These are phyloP conservation scores for Druceiella hillmani DNA, from an alignment of 2,888 invertebrate species.

Conservation along the genomic window DNA sequence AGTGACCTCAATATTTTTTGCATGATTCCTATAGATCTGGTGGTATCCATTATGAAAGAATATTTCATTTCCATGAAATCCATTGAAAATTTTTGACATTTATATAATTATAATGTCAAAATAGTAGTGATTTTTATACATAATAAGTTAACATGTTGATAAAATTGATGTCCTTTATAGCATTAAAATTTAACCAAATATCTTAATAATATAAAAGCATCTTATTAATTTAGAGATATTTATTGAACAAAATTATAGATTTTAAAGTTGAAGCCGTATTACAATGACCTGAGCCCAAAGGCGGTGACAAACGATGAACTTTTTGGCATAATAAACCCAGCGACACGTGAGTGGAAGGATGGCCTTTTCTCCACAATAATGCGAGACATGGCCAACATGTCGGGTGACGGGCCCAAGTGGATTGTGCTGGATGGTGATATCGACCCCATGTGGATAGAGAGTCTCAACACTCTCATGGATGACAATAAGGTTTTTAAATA, in stretches of 20 bases:
- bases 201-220: too few relatives aligned
- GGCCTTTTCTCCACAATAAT: slow-evolving; percentile 91
- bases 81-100: too few relatives aligned
- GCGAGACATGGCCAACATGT: slow-evolving; percentile 88
- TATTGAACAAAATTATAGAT: slow-evolving; percentile 38
- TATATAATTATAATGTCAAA: too few relatives aligned
- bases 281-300: slow-evolving; percentile 91
- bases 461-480: slow-evolving; percentile 94
- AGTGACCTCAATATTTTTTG: too few relatives aligned
- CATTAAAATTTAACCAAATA: too few relatives aligned
- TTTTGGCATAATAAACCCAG: slow-evolving; percentile 90
- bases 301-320: slow-evolving; percentile 94
- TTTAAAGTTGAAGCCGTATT: slow-evolving; percentile 75
- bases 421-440: slow-evolving; percentile 94
- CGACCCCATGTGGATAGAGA: slow-evolving; percentile 98
- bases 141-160: too few relatives aligned
- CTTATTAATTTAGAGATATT: not conserved
- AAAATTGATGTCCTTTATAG: too few relatives aligned
- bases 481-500: slow-evolving; percentile 88
- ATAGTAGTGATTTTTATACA: too few relatives aligned
- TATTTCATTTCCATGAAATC: too few relatives aligned
- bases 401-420: slow-evolving; percentile 86
- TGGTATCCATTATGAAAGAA: too few relatives aligned
- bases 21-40: too few relatives aligned
- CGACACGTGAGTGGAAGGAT: slow-evolving; percentile 89